A percentile compares a stretch with the other conserved stretches of the same genome.
These are phyloP conservation scores for Sarcophaga carnaria DNA, from an alignment of 2,888 invertebrate genomes.

Conservation along the genomic window DNA sequence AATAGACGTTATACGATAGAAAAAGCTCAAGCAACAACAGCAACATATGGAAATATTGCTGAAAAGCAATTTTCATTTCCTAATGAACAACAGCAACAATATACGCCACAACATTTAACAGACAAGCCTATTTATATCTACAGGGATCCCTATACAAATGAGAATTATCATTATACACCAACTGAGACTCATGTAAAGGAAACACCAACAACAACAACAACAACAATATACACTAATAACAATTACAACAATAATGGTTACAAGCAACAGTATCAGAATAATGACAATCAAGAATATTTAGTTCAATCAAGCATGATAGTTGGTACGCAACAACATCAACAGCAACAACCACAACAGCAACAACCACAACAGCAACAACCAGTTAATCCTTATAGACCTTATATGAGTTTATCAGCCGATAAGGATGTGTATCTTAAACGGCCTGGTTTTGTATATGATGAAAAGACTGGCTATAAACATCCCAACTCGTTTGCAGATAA, in stretches of 20 bases:
- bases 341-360: constrained; percentile 15
- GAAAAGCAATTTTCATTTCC: constrained; percentile 70
- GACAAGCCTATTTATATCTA: constrained; percentile 77
- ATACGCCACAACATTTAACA: constrained; percentile 72
- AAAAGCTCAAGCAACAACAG: constrained; percentile 16
- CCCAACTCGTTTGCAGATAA: constrained; percentile 68
- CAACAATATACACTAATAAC: constrained; percentile 44
- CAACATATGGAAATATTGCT: constrained; percentile 42
- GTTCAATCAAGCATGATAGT: constrained; percentile 77
- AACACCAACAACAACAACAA: constrained; percentile 15
- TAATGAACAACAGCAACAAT: constrained; percentile 60
- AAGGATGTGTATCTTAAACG: constrained; percentile 71
- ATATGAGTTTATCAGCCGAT: constrained; percentile 53
- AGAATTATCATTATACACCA: constrained; percentile 73
- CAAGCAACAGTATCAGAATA: constrained; percentile 56
- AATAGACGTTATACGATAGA: constrained; percentile 60
- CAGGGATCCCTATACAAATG: constrained; percentile 77
- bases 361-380: constrained; percentile 29
- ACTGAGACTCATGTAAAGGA: constrained; percentile 63
- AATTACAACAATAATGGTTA: constrained; percentile 56
- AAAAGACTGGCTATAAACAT: constrained; percentile 72
- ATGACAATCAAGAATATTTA: constrained; percentile 75
- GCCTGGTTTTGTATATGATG: constrained; percentile 78
- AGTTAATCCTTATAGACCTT: constrained; percentile 41
- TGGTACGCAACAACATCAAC: constrained; percentile 65